These are phyloP conservation scores for Drosophila kurseongensis DNA, from an alignment of 1,140 invertebrate species.

Conservation along the genomic window DNA sequence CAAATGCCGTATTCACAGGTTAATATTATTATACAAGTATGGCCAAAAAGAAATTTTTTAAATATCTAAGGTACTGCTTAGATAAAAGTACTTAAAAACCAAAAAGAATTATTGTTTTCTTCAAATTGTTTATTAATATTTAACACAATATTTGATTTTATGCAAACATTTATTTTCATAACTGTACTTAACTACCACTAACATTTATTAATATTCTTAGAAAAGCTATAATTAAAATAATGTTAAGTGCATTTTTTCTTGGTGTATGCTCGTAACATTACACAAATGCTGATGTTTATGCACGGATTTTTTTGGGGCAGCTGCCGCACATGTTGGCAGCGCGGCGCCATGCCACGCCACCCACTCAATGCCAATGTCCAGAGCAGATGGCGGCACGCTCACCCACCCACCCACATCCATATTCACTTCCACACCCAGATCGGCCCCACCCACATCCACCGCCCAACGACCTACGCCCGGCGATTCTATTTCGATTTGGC, in stretches of 20 bases:
- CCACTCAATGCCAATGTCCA: constrained; percentile 69
- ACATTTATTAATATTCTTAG: too few relatives aligned
- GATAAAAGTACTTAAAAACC: too few relatives aligned
- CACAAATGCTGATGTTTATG: constrained; percentile 62
- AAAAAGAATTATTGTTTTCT: too few relatives aligned
- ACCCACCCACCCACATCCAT: constrained; percentile 18
- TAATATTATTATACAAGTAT: too few relatives aligned
- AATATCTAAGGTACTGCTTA: too few relatives aligned
- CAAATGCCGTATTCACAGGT: too few relatives aligned
- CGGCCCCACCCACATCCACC: constrained; percentile 1
- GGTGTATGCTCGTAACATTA: constrained; percentile 35
- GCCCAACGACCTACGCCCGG: neutral
- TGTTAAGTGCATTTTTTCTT: neutral
- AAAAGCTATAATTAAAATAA: too few relatives aligned
- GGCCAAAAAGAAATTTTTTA: too few relatives aligned
- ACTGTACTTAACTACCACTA: too few relatives aligned
- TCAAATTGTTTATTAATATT: too few relatives aligned
- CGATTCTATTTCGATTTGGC: constrained; percentile 55
- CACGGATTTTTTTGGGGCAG: constrained; percentile 47
- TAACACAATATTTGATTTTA: too few relatives aligned
- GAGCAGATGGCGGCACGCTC: constrained; percentile 49
- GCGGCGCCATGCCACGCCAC: constrained; percentile 40
- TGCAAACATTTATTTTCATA: too few relatives aligned
- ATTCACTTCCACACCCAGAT: constrained; percentile 48
- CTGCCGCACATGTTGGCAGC: constrained; percentile 58